A percentile compares a stretch with the other conserved stretches of the same genome.
phyloP scores from a whole-genome alignment of 2,888 invertebrate species.

The Sinhomidia bicolor region DNA sequence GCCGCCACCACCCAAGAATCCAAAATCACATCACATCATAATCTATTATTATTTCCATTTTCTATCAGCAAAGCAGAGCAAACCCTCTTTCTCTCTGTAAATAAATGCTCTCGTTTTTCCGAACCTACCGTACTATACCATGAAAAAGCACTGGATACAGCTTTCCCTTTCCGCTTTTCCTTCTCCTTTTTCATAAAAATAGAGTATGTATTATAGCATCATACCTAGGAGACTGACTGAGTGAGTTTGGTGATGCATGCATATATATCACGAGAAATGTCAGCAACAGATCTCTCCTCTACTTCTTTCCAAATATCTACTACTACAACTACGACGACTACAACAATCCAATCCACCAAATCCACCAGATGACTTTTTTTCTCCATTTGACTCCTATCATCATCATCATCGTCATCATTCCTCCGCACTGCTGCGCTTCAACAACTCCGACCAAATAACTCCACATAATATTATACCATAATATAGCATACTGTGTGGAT shows the following conservation, averaged over 20 bases:
- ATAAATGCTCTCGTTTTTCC: neutral
- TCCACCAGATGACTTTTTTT: slow-evolving; percentile 62
- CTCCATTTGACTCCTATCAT: neutral
- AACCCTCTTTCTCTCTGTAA: neutral
- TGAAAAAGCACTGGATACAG: neutral
- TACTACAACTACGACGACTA: neutral
- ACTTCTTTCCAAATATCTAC: slow-evolving; percentile 12
- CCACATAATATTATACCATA: neutral
- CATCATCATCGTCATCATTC: neutral
- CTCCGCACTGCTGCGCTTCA: neutral
- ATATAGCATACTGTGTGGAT: neutral
- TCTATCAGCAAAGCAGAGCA: no score
- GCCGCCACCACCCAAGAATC: slow-evolving; percentile 25
- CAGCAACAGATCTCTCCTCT: slow-evolving; percentile 64
- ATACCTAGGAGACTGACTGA: neutral
- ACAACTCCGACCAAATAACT: slow-evolving; percentile 8
- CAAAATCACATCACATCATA: slow-evolving; percentile 44
- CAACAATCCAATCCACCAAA: slow-evolving; percentile 49
- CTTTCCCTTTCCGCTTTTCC: neutral
- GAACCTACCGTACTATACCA: neutral
- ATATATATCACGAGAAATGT: slow-evolving; percentile 69
- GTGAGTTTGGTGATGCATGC: slow-evolving; percentile 65
- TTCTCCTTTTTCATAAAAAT: slow-evolving; percentile 27
- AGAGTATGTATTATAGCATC: slow-evolving; percentile 18
- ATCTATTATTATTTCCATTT: slow-evolving; percentile 41